Conservation (phyloP, 1,140 invertebrate genomes). For the Atopsyche davidsoni region DNA sequence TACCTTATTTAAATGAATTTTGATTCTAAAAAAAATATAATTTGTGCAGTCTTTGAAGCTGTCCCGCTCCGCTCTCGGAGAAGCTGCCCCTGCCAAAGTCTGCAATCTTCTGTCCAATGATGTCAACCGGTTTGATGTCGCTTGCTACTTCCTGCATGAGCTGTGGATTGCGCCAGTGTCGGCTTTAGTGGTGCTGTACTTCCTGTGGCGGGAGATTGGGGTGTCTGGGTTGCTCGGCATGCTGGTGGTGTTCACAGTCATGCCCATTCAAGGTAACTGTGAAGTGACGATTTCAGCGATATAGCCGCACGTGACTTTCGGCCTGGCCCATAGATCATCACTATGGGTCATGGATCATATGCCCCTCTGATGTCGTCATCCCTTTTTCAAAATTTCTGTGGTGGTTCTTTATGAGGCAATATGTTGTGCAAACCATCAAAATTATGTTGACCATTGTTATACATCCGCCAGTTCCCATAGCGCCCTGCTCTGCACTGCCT, state of each 20-base stretch:
- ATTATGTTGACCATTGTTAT: neutral
- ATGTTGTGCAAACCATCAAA: neutral
- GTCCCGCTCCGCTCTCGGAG: constrained; percentile 59
- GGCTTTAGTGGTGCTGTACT: constrained; percentile 53
- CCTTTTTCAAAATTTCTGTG: neutral
- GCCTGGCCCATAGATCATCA: neutral
- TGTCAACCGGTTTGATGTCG: constrained; percentile 58
- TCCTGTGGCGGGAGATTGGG: constrained; percentile 60
- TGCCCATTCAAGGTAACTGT: constrained; percentile 62
- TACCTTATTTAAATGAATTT: no score
- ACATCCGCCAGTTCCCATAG: neutral
- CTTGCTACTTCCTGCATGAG: constrained; percentile 53
- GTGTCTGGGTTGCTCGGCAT: constrained; percentile 63
- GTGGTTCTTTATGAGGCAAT: neutral
- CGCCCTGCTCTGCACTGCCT: neutral
- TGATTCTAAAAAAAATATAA: neutral
- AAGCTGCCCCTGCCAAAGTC: constrained; percentile 77
- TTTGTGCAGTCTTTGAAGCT: constrained; percentile 48
- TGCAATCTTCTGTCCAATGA: constrained; percentile 81
- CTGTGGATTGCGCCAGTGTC: constrained; percentile 62
- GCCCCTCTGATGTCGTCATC: neutral
- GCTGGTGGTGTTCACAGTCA: constrained; percentile 58
- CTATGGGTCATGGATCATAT: neutral
- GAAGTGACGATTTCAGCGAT: neutral
- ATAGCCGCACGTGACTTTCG: neutral